Conservation (phyloP, 2,113 vertebrate genomes). For the Dermatemys mawii region DNA sequence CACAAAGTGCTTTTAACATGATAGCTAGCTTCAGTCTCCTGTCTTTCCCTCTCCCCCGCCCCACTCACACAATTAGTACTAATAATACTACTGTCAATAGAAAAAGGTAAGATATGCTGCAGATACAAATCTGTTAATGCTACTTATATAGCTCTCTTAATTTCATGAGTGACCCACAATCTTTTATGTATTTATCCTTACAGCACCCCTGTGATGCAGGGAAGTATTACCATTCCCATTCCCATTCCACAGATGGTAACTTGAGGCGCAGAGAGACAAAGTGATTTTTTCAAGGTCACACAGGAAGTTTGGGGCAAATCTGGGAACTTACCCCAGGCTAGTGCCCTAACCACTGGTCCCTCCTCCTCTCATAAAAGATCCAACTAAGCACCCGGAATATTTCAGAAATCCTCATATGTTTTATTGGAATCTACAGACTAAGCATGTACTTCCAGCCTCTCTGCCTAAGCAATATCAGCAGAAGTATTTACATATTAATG, state of each 20-base stretch:
- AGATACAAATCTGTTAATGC: neutral
- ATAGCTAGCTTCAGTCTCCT: neutral
- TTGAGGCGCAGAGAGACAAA: neutral
- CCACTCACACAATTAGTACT: neutral
- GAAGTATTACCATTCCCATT: neutral
- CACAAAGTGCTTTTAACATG: neutral
- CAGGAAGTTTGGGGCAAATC: neutral
- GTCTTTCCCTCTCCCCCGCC: neutral
- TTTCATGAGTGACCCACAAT: neutral
- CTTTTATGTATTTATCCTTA: neutral
- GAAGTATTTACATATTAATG: neutral
- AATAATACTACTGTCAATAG: neutral
- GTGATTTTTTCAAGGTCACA: neutral
- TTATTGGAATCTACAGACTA: neutral
- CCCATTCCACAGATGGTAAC: neutral
- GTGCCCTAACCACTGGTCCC: neutral
- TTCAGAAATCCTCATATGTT: neutral
- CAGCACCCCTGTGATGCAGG: neutral
- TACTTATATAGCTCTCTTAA: neutral
- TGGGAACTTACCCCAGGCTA: neutral
- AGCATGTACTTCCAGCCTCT: neutral
- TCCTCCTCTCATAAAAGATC: neutral
- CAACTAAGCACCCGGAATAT: neutral
- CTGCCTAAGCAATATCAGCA: neutral
- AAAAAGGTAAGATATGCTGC: neutral